Base-by-base conservation (phyloP, 2,113 vertebrate species). In the Pseudorhombus dupliciocellatus region DNA sequence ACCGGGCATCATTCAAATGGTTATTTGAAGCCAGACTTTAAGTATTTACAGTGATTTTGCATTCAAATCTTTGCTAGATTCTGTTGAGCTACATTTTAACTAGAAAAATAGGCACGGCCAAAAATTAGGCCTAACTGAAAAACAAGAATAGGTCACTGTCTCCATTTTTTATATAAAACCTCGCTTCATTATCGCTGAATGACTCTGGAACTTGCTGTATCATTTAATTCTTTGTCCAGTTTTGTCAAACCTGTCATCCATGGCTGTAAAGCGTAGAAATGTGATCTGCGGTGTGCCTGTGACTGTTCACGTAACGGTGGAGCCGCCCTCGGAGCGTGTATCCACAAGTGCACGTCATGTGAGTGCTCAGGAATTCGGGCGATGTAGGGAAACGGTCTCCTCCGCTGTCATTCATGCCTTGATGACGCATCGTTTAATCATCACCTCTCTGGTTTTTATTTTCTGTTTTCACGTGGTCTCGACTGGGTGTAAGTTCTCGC, bases 281-380 rank as follows among this genome's bases (percentile, higher is more conserved):
- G 3, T 62, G 72, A 61, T 70, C 66, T 78, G 62, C 59, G 75
- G 46, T 77, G 77, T 85, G 74, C 79, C 62, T 66, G 31, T 83
- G 88, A 87, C 79, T 50, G 77, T 69, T 78, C 88, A 75, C 78
- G 80, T 81, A 73, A 53, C 83, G 81, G 62, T 66, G 79, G 80
- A 83, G 70, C 76, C 87, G 66, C 88, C 91, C 85, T 90, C 53
- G 1, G 74, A 85, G 84, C 91, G 30, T 90, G 89, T 90, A 87
- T 80, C 75, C 82, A 89, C 91, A 88, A 81, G 90, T 82, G 77
- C 69, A 28, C 28, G 12, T 84, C 87, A 87, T 85, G 81, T 84
- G 82, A 88, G 79, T 7, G 75, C 86, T 92, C 90, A 89, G 91
- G 91, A 91, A 90, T 90, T 84, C 75, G 87, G 84, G 84, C 70